Percentiles rank a stretch among this genome's conserved stretches.
phyloP scores from a whole-genome alignment of 2,113 vertebrate genomes.

The Cranoglanis bouderius region DNA sequence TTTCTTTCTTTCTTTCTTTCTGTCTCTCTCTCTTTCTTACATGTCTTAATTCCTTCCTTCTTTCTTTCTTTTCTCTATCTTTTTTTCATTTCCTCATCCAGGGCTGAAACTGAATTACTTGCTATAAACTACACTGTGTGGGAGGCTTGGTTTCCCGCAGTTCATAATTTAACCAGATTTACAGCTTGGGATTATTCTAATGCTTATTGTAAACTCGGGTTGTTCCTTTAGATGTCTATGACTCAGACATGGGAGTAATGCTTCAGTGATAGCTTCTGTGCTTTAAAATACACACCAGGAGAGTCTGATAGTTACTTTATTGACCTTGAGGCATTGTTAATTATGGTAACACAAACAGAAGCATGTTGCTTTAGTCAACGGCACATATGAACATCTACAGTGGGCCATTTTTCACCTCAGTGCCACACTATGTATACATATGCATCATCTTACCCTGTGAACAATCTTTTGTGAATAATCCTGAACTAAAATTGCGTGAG shows the following conservation, averaged over 20 bases:
- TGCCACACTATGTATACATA: not conserved
- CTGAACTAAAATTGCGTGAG: not conserved
- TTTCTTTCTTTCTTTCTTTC: not conserved
- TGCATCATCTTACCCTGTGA: not conserved
- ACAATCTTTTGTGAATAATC: not conserved
- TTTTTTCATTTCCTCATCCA: slow-evolving; percentile 18
- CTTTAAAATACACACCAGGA: not conserved
- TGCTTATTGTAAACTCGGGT: slow-evolving; percentile 14
- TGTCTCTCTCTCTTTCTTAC: not conserved
- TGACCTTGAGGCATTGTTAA: not conserved
- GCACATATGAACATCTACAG: not conserved
- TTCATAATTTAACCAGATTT: slow-evolving; percentile 40
- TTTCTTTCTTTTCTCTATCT: not conserved
- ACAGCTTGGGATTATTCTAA: slow-evolving; percentile 35
- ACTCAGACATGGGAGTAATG: slow-evolving; percentile 12
- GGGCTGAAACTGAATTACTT: slow-evolving; percentile 28
- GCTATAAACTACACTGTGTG: slow-evolving; percentile 44
- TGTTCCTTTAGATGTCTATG: slow-evolving; percentile 33
- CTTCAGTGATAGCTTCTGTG: not conserved
- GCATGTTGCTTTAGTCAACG: not conserved
- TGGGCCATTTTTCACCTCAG: not conserved
- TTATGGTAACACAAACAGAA: not conserved
- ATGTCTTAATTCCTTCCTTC: not conserved
- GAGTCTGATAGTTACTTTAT: not conserved
- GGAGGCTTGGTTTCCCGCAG: slow-evolving; percentile 38